Conservation (phyloP, 1,140 invertebrate genomes). For the Thaumetopoea pityocampa region DNA sequence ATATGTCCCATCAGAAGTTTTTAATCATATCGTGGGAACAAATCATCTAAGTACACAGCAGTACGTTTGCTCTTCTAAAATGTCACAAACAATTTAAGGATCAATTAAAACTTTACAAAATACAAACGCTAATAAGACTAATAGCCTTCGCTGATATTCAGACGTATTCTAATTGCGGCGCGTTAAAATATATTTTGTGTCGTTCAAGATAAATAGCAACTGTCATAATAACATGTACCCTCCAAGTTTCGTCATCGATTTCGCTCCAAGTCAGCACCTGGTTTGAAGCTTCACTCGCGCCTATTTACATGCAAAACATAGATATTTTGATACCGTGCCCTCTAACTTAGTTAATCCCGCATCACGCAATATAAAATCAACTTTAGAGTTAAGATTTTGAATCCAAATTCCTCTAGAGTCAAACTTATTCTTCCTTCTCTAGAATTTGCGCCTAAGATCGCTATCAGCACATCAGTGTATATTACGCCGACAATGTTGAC, state of each 20-base stretch:
- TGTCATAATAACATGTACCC: slow-evolving; percentile 65
- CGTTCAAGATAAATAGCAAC: slow-evolving; percentile 59
- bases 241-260: slow-evolving; percentile 59
- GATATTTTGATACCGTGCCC: slow-evolving; percentile 63
- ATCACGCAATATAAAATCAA: slow-evolving; percentile 27
- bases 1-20: slow-evolving; percentile 2
- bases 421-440: slow-evolving; percentile 36
- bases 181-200: slow-evolving; percentile 39
- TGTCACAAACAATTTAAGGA: slow-evolving; percentile 17
- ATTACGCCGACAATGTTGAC: slow-evolving; percentile 60
- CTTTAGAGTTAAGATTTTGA: slow-evolving; percentile 22
- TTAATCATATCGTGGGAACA: slow-evolving; percentile 11
- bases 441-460: slow-evolving; percentile 56
- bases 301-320: slow-evolving; percentile 70
- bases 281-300: slow-evolving; percentile 62
- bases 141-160: slow-evolving; percentile 24
- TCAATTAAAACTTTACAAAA: slow-evolving; percentile 23
- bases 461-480: slow-evolving; percentile 61
- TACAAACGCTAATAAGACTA: slow-evolving; percentile 25
- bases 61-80: slow-evolving; percentile 5
- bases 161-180: slow-evolving; percentile 35
- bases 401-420: slow-evolving; percentile 26
- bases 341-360: slow-evolving; percentile 34
- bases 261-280: slow-evolving; percentile 64
- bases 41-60: slow-evolving; percentile 7